phyloP scores from a whole-genome alignment of 2,113 vertebrate species.

The Saguinus midas region DNA sequence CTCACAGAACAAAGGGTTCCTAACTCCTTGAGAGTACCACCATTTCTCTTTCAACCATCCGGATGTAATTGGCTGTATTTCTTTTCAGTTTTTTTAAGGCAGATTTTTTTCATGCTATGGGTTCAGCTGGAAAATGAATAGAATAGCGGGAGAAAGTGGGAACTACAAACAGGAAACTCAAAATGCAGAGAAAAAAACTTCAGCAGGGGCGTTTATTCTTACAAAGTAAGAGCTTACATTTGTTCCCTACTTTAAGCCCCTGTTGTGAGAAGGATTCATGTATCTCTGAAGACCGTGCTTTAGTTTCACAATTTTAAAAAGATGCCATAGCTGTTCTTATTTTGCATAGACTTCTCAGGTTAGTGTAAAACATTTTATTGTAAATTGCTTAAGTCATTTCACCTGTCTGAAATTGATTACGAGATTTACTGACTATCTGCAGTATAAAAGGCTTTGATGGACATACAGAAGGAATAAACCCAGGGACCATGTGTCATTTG shows the following conservation, averaged over 20 bases:
- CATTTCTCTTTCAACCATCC: not conserved
- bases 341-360: not conserved
- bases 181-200: not conserved
- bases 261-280: not conserved
- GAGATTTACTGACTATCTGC: not conserved
- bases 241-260: not conserved
- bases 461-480: not conserved
- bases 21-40: not conserved
- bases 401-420: not conserved
- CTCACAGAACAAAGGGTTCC: constrained; percentile 55
- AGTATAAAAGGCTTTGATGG: not conserved
- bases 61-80: constrained; percentile 37
- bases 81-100: constrained; percentile 3
- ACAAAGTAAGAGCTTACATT: constrained; percentile 9
- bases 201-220: not conserved
- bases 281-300: not conserved
- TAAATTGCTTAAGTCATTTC: not conserved
- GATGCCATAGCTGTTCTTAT: not conserved
- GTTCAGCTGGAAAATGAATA: constrained; percentile 32
- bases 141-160: not conserved
- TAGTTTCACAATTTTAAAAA: not conserved
- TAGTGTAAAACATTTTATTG: not conserved
- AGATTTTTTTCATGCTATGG: not conserved
- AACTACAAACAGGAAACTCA: constrained; percentile 5
- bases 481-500: not conserved